Evolutionary conservation across 2,797 vertebrate genomes (phyloP), one percentile per base, ranked within the genome.

Genomic region (Hybognathus amarus): DNA sequence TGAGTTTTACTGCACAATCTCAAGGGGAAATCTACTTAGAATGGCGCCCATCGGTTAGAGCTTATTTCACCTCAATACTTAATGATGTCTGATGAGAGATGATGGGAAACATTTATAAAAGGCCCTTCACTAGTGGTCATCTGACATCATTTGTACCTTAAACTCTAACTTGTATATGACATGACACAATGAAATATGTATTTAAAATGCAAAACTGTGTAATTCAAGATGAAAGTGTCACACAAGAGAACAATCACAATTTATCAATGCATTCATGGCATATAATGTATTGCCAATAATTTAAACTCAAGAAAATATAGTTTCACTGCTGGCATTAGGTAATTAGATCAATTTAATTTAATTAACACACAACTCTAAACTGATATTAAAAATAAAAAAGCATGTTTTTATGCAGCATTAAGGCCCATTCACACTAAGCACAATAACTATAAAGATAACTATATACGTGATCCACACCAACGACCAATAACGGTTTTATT

Each of bases 51-150:
- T 74, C n/a, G 33, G 47, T 80, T 50, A 63, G 30, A 73, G n/a
- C n/a, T n/a, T n/a, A n/a, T n/a, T 47, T 63, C 13, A 18, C 64
- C 77, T 22, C 22, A 9, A 56, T 38, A 27, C 33, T 56, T 76
- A 40, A 75, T 75, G 36, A 76, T 40, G 73, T 76, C 73, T 76
- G 52, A 59, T 76, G 33, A 76, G 33, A 59, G 33, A 33, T 76
- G 52, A 76, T 76, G 52, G 73, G 33, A 75, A 56, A 75, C 20
- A 56, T 59, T 76, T 59, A 5, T 59, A 76, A 59, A 74, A 76
- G n/a, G 36, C 52, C 8, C 7, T 40, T 76, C 22, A 76, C 22
- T 59, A 40, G 20, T 33, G 10, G 33, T 6, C 73, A 56, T 56
- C 12, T 24, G 33, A 59, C 52, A 59, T 75, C 33, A 56, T 56